phyloP scores from a whole-genome alignment of 1,140 invertebrate species.

The Holotrichia oblita region DNA sequence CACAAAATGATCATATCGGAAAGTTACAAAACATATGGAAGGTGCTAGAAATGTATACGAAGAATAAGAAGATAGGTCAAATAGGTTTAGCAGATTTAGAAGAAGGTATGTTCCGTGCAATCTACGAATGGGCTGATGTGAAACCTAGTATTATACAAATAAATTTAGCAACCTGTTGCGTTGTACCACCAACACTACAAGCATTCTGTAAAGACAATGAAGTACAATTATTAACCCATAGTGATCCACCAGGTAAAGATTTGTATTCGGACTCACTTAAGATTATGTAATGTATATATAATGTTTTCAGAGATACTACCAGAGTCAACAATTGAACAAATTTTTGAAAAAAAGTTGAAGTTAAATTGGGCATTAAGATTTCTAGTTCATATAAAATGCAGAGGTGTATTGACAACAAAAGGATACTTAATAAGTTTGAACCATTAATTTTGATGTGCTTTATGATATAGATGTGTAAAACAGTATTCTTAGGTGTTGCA shows the following conservation, averaged over 20 bases:
- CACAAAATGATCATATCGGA: slow-evolving; percentile 67
- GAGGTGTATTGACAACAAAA: slow-evolving; percentile 88
- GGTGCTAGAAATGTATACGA: slow-evolving; percentile 75
- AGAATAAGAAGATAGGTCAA: slow-evolving; percentile 72
- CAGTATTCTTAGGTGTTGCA: neutral
- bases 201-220: slow-evolving; percentile 90
- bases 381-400: slow-evolving; percentile 87
- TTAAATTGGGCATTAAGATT: slow-evolving; percentile 82
- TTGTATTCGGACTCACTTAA: neutral
- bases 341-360: slow-evolving; percentile 62
- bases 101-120: slow-evolving; percentile 76
- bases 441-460: neutral
- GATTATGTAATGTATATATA: neutral
- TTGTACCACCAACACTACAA: slow-evolving; percentile 90
- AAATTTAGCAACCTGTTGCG: slow-evolving; percentile 94
- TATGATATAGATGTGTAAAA: neutral
- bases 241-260: slow-evolving; percentile 84
- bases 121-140: slow-evolving; percentile 82
- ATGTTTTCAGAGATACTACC: slow-evolving; percentile 70
- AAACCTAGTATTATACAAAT: slow-evolving; percentile 95
- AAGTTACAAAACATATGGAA: slow-evolving; percentile 78
- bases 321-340: slow-evolving; percentile 62
- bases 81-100: slow-evolving; percentile 92
- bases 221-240: slow-evolving; percentile 94
- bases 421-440: slow-evolving; percentile 66